phyloP scores from a whole-genome alignment of 2,888 invertebrate species.

The Erannis defoliaria region DNA sequence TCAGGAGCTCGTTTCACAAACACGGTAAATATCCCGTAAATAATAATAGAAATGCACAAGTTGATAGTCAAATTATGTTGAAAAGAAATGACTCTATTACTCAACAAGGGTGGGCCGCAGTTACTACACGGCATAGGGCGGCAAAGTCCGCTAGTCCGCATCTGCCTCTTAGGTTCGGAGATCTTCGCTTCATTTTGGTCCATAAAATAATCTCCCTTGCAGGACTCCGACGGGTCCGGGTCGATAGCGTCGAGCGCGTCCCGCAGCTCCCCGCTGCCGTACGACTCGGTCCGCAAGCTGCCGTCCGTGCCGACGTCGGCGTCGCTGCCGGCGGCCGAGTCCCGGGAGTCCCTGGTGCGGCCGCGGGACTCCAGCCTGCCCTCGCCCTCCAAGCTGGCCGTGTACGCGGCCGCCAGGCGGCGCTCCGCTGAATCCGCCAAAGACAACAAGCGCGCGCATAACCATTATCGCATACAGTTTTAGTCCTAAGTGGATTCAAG shows the following conservation, averaged over 20 bases:
- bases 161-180: too few relatives aligned
- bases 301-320: slow-evolving; percentile 83
- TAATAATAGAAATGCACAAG: too few relatives aligned
- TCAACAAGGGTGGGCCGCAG: too few relatives aligned
- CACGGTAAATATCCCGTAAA: too few relatives aligned
- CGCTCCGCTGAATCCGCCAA: slow-evolving; percentile 88
- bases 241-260: slow-evolving; percentile 80
- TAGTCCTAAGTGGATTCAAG: slow-evolving; percentile 60
- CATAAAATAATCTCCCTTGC: too few relatives aligned
- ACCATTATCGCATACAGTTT: slow-evolving; percentile 91
- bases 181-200: too few relatives aligned
- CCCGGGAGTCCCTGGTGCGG: slow-evolving; percentile 80
- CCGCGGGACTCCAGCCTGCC: slow-evolving; percentile 85
- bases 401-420: slow-evolving; percentile 83
- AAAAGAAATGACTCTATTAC: too few relatives aligned
- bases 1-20: too few relatives aligned
- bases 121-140: too few relatives aligned
- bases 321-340: slow-evolving; percentile 81
- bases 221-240: slow-evolving; percentile 81
- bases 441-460: slow-evolving; percentile 85
- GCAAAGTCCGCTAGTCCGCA: too few relatives aligned
- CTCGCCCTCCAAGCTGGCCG: slow-evolving; percentile 88
- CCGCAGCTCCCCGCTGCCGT: slow-evolving; percentile 77
- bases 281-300: slow-evolving; percentile 77
- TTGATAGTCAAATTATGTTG: too few relatives aligned